Percentiles rank a stretch among this genome's conserved stretches.
Evolutionary conservation across 2,113 vertebrate genomes (phyloP).

Genomic region (Notechis scutatus): DNA sequence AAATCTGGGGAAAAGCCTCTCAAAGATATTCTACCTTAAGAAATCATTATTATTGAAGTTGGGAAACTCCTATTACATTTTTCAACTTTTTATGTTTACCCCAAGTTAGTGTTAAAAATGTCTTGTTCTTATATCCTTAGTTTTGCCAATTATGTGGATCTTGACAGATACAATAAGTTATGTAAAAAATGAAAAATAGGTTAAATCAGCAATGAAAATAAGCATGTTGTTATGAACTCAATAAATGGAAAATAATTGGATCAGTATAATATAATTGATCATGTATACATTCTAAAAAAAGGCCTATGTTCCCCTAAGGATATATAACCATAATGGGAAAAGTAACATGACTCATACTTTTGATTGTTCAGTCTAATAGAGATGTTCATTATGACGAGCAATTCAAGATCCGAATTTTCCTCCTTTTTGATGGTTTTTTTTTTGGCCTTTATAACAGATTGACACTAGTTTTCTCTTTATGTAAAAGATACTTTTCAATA

Average conservation of each 20-base stretch:
- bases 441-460: not conserved
- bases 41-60: not conserved
- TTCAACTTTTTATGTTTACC: not conserved
- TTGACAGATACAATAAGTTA: not conserved
- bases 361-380: not conserved
- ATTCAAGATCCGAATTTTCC: not conserved
- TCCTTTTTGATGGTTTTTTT: not conserved
- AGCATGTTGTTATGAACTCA: not conserved
- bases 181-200: not conserved
- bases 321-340: not conserved
- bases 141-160: not conserved
- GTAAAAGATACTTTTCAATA: not conserved
- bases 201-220: not conserved
- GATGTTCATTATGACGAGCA: not conserved
- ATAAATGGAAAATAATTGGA: not conserved
- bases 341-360: not conserved
- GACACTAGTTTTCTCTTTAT: too few species aligned
- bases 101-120: not conserved
- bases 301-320: not conserved
- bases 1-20: not conserved
- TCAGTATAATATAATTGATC: not conserved
- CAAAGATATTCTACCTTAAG: not conserved
- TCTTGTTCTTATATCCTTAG: not conserved
- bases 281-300: not conserved
- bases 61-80: not conserved